Percentiles rank a stretch among this genome's conserved stretches.
Evolutionary conservation across 2,888 invertebrate genomes (phyloP).

Genomic region (Brenthis hecate): DNA sequence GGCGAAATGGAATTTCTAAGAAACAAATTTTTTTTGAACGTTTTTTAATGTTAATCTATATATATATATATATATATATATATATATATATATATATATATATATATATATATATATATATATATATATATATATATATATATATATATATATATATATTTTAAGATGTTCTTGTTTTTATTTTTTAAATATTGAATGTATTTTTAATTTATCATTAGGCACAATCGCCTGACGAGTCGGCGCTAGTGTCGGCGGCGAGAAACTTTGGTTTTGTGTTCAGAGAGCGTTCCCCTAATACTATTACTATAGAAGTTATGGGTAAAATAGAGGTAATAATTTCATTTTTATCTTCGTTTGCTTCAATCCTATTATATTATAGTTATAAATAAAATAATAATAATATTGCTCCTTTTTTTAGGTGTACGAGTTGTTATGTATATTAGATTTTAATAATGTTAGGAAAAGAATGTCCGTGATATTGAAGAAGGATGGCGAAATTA

Average conservation of each 20-base stretch:
- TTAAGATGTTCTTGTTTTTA: too few species aligned
- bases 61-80: too few species aligned
- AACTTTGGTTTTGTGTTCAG: constrained; percentile 99
- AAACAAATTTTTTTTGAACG: too few species aligned
- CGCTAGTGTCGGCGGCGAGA: constrained; percentile 97
- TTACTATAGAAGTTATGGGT: constrained; percentile 94
- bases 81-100: too few species aligned
- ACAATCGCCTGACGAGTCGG: constrained; percentile 99
- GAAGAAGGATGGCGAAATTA: constrained; percentile 89
- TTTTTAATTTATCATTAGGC: constrained; percentile 82
- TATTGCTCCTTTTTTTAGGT: constrained; percentile 81
- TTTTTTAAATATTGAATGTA: not conserved
- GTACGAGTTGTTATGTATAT: constrained; percentile 97
- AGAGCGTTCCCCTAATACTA: constrained; percentile 95
- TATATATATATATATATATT: too few species aligned
- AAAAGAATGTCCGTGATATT: constrained; percentile 99
- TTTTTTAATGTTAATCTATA: too few species aligned
- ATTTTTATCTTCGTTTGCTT: not conserved
- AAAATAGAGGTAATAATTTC: constrained; percentile 82
- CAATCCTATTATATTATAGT: not conserved
- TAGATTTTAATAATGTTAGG: constrained; percentile 99
- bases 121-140: too few species aligned
- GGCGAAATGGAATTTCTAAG: too few species aligned
- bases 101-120: too few species aligned
- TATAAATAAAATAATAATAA: constrained; percentile 12